Base-by-base conservation (phyloP, 2,888 invertebrate species). In the Mesoligia furuncula region DNA sequence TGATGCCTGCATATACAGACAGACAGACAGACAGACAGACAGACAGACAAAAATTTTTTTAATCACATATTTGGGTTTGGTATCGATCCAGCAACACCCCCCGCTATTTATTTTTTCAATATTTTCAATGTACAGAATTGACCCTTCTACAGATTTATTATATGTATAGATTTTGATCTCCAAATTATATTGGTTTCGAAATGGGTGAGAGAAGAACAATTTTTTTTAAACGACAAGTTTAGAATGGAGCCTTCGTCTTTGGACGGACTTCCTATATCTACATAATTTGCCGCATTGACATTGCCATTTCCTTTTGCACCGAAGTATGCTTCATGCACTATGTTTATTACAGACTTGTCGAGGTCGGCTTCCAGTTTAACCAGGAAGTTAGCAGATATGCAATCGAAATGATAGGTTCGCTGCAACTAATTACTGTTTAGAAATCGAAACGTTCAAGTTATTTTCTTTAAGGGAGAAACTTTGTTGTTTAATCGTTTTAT, bases 341-440 rank as follows among this genome's bases (percentile, higher is more conserved):
- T 64, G 65, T 79, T 54, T 81, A 69, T 54, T 61, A 42, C 15
- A 51, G 57, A 54, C 45, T 67, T 27, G 62, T 71, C 64, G n/a
- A 79, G 72, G 73, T 76, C 42, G 65, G 42, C 70, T 75, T 81
- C 74, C 45, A 77, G 76, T 75, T 78, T n/a, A 75, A 79, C 65
- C 13, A 72, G 83, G 82, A 82, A 84, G 85, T 27, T n/a, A 54
- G 57, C 61, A 73, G 66, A 73, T 84, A 79, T 80, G 74, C 67
- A 71, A 79, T 84, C 51, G 64, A 76, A 85, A 61, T 81, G 24
- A 81, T 81, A 70, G 85, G 62, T 82, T 75, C 39, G 65, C 31
- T 75, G 54, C 54, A 73, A 62, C 51, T 62, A 85, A 84, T 80
- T 85, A 64, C 67, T 71, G 71, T 64, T 73, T 81, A 81, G 76